Conservation (phyloP, 2,797 vertebrate species). For the Siniperca undulata region DNA sequence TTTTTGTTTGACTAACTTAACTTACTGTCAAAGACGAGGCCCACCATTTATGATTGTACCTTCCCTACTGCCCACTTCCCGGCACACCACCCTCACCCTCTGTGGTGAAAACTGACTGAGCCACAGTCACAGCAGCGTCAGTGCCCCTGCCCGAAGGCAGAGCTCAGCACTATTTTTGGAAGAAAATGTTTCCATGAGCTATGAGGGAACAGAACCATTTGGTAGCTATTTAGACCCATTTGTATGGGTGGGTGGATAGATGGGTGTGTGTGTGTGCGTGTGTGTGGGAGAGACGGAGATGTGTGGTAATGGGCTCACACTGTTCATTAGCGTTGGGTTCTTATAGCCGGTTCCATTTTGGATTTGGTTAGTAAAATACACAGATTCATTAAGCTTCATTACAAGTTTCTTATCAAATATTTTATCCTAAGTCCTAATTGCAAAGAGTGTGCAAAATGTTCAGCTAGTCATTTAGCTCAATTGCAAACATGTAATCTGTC, state of each 20-base stretch:
- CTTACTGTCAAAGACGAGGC: slow-evolving; percentile 10
- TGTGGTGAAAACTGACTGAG: slow-evolving; percentile 37
- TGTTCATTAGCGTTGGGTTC: not conserved
- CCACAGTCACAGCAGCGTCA: slow-evolving; percentile 67
- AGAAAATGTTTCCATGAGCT: slow-evolving; percentile 82
- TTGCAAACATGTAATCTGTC: not conserved
- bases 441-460: not conserved
- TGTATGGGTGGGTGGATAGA: slow-evolving; percentile 38
- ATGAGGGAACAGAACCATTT: slow-evolving; percentile 73
- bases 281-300: not conserved
- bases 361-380: not conserved
- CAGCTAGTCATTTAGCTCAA: not conserved
- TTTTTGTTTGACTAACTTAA: not conserved
- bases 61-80: slow-evolving; percentile 1
- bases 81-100: slow-evolving; percentile 48
- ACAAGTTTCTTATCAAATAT: not conserved
- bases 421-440: not conserved
- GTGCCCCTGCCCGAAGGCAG: slow-evolving; percentile 70
- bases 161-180: slow-evolving; percentile 78
- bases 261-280: slow-evolving; percentile 6
- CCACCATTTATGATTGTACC: slow-evolving; percentile 30
- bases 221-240: slow-evolving; percentile 75
- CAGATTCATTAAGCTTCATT: no score
- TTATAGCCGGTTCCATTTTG: slow-evolving; percentile 11
- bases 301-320: slow-evolving; percentile 26